A percentile compares a stretch with the other conserved stretches of the same genome.
These are phyloP conservation scores for Setophaga petechia DNA, from an alignment of 2,113 vertebrate species.

Conservation along the genomic window DNA sequence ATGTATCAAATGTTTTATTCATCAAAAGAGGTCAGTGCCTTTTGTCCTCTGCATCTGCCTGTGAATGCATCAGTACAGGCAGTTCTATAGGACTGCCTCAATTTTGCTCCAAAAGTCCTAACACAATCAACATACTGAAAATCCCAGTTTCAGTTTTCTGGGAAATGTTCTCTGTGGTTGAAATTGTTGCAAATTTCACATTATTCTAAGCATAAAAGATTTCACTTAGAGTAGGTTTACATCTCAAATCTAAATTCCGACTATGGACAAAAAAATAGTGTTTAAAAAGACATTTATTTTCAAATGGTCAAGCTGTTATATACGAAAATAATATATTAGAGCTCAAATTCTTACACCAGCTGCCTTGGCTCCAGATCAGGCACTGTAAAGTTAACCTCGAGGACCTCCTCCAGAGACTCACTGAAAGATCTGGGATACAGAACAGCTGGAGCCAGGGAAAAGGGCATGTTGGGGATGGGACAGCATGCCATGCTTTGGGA, in stretches of 20 bases:
- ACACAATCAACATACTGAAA: background rate
- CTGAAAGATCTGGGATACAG: background rate
- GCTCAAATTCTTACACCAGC: background rate
- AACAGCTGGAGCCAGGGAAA: background rate
- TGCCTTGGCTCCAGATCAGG: background rate
- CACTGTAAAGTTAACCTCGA: background rate
- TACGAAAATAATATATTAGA: background rate
- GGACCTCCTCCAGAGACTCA: background rate
- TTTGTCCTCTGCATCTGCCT: background rate
- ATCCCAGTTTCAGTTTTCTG: background rate
- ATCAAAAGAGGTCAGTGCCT: background rate
- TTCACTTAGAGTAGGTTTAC: background rate
- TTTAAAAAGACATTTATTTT: background rate
- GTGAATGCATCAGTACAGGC: background rate
- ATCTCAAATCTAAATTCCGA: background rate
- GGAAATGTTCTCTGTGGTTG: background rate
- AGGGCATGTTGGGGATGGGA: background rate
- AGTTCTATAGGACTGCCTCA: constrained; percentile 14
- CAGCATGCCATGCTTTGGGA: background rate
- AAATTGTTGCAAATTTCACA: background rate
- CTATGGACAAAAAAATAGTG: background rate
- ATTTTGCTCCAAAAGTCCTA: background rate
- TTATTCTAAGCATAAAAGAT: background rate
- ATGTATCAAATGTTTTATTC: background rate
- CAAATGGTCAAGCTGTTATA: background rate